These are phyloP conservation scores for Chrysochloris asiatica DNA, from an alignment of 2,113 vertebrate genomes.

Conservation along the genomic window DNA sequence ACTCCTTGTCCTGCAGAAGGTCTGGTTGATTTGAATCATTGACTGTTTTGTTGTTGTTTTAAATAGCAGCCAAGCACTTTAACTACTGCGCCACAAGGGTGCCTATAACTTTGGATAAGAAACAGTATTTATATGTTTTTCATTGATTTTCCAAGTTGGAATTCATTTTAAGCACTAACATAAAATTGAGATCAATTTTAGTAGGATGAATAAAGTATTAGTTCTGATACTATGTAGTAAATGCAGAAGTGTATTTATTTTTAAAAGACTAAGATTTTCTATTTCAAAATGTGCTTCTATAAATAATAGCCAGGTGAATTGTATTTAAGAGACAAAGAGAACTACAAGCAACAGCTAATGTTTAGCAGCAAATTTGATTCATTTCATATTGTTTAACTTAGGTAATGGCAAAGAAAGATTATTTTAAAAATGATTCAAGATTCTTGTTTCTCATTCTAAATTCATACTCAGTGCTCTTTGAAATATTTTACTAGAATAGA, in stretches of 20 bases:
- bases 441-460: conserved; percentile 38
- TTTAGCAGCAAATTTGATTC: conserved; percentile 7
- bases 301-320: conserved; percentile 64
- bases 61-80: not conserved
- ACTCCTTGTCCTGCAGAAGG: not conserved
- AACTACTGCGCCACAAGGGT: not conserved
- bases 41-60: no score
- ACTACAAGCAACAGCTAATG: not conserved
- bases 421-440: conserved; percentile 39
- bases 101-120: conserved; percentile 55
- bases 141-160: conserved; percentile 78
- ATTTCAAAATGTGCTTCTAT: conserved; percentile 68
- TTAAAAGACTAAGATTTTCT: conserved; percentile 65
- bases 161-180: conserved; percentile 78
- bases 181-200: conserved; percentile 78
- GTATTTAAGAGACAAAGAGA: conserved; percentile 58
- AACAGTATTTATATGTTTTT: conserved; percentile 64
- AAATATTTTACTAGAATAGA: conserved; percentile 51
- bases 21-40: not conserved
- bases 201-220: conserved; percentile 68
- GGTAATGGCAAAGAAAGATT: not conserved
- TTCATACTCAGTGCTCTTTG: conserved; percentile 2
- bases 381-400: conserved; percentile 27
- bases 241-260: conserved; percentile 56
- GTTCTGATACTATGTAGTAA: conserved; percentile 71